These are phyloP conservation scores for Thamnophis sirtalis DNA, from an alignment of 2,113 vertebrate genomes.

Conservation along the genomic window DNA sequence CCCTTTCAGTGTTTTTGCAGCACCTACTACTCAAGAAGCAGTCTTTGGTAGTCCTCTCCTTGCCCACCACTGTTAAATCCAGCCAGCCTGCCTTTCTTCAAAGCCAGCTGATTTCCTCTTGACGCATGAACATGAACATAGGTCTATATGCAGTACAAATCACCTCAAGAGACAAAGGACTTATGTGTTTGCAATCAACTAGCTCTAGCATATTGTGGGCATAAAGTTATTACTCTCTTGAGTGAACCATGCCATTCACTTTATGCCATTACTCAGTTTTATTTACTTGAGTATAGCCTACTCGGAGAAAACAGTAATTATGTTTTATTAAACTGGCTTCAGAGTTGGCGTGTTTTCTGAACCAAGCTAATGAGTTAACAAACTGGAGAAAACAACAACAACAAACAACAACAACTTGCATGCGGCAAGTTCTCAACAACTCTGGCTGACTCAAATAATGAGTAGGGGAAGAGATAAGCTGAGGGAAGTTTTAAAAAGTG, in stretches of 20 bases:
- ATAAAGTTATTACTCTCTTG: not conserved
- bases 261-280: not conserved
- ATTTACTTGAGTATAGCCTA: not conserved
- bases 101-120: not conserved
- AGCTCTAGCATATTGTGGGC: not conserved
- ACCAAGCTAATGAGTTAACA: not conserved
- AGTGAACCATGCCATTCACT: not conserved
- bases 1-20: not conserved
- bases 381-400: not conserved
- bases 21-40: not conserved
- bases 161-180: not conserved
- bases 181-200: not conserved
- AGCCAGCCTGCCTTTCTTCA: not conserved
- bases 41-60: not conserved
- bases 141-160: not conserved
- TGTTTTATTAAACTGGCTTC: not conserved
- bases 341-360: not conserved
- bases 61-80: not conserved
- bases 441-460: not conserved
- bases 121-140: not conserved
- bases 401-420: not conserved
- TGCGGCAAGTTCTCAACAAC: not conserved
- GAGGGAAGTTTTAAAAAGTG: not conserved
- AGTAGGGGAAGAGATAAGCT: not conserved
- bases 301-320: not conserved